Base-by-base conservation (phyloP, 1,140 invertebrate species). In the Pygmarrhopalites habei region DNA sequence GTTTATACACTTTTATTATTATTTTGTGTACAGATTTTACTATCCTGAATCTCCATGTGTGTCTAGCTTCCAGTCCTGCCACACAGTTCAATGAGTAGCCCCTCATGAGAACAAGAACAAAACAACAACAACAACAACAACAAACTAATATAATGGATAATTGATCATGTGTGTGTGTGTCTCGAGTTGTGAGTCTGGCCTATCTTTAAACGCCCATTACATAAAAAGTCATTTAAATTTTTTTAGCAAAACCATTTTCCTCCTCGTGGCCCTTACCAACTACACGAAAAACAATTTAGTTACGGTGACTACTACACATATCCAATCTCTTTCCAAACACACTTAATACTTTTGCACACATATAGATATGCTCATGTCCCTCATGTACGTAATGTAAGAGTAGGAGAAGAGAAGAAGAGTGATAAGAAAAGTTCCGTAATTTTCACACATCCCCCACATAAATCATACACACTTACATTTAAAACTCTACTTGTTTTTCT, bases 371-470 rank as follows among this genome's bases (percentile, higher is more conserved):
- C 32, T 7, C 15, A 15, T 7, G 32, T 35, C 5, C 32, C 32
- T 5, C 15, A 35, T 7, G 32, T 15, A 35, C 15, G 32, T 7
- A 35, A 35, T 5, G 32, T 7, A 35, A 35, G 15, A 35, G 15
- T 7, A 35, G 32, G 15, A 15, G 5, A 35, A 35, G 32, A 35
- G 32, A 35, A 35, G 32, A 35, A 35, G 12, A 25, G 44, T n/a
- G n/a, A 47, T 47, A 47, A 47, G 23, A 49, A 52, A 52, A 15
- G 23, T 52, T 28, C 49, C 25, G 28, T 52, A 25, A 52, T 52
- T 52, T 52, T 52, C 49, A 52, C 49, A 52, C 49, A 52, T 52
- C 25, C 49, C n/a, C 5, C 23, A 28, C 49, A 52, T 52, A 52
- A 52, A 52, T 52, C 49, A 52, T 29, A 15, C 19, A 52, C 49